These are phyloP conservation scores for Pseudorasbora parva DNA, from an alignment of 2,113 vertebrate species.

Conservation along the genomic window DNA sequence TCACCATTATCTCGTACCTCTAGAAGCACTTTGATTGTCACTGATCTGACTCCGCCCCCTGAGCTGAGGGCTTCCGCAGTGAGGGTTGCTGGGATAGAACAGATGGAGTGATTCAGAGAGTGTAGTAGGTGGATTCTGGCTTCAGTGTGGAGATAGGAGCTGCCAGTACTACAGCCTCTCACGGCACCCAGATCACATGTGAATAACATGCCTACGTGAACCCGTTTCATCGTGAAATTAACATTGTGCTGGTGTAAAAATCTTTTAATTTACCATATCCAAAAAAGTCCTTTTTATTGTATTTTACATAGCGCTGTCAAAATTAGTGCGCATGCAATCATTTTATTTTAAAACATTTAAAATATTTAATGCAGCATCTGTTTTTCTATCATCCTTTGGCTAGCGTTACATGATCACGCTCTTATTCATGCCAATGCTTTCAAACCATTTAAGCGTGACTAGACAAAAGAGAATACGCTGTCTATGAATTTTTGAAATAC, in stretches of 20 bases:
- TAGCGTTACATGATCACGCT: too few species aligned
- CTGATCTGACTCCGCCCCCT: not conserved
- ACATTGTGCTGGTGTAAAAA: not conserved
- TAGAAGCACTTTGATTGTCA: conserved; percentile 3
- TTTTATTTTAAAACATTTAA: too few species aligned
- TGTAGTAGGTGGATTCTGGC: conserved; percentile 2
- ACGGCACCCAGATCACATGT: not conserved
- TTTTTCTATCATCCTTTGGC: too few species aligned
- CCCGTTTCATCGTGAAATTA: not conserved
- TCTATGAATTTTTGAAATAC: too few species aligned
- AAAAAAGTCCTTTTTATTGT: not conserved
- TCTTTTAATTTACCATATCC: not conserved
- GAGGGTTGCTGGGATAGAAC: conserved; percentile 18
- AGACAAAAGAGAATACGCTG: too few species aligned
- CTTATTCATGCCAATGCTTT: too few species aligned
- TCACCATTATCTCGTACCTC: not conserved
- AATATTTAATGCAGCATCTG: too few species aligned
- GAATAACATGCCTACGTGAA: not conserved
- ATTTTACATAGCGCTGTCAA: too few species aligned
- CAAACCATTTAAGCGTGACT: too few species aligned
- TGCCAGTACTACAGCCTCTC: not conserved
- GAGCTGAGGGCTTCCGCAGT: not conserved
- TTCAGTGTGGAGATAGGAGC: not conserved
- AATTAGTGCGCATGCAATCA: too few species aligned
- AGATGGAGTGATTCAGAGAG: not conserved